These are phyloP conservation scores for Ceratoteleas bidentatus DNA, from an alignment of 1,140 invertebrate genomes.

Conservation along the genomic window DNA sequence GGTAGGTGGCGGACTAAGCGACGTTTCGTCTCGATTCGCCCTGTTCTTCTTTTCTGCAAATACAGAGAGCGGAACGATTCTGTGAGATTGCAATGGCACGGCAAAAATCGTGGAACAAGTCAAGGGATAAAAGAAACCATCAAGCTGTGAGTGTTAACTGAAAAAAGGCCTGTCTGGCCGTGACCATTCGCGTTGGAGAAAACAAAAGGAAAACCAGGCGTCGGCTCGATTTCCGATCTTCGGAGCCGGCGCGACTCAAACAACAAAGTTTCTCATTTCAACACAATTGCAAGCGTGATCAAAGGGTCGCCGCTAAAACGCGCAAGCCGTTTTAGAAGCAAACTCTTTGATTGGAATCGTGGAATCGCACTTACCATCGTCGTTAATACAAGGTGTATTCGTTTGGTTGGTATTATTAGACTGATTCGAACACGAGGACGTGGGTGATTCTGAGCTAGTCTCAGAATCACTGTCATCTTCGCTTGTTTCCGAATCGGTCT, in stretches of 20 bases:
- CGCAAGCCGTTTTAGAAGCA: slow-evolving; percentile 55
- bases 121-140: slow-evolving; percentile 58
- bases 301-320: slow-evolving; percentile 59
- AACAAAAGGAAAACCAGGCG: slow-evolving; percentile 33
- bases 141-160: slow-evolving; percentile 41
- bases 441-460: slow-evolving; percentile 80
- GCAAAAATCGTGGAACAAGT: slow-evolving; percentile 6
- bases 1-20: slow-evolving; percentile 78
- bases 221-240: slow-evolving; percentile 66
- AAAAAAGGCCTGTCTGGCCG: background rate
- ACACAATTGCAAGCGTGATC: slow-evolving; percentile 52
- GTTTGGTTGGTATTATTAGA: slow-evolving; percentile 79
- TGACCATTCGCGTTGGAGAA: background rate
- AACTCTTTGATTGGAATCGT: slow-evolving; percentile 58
- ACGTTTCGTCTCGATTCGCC: slow-evolving; percentile 82
- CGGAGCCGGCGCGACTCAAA: slow-evolving; percentile 26
- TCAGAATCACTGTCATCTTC: slow-evolving; percentile 81
- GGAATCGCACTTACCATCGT: slow-evolving; percentile 78
- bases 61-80: slow-evolving; percentile 17
- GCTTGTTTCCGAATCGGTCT: slow-evolving; percentile 80
- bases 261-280: slow-evolving; percentile 45
- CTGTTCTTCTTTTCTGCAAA: slow-evolving; percentile 86
- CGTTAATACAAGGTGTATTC: slow-evolving; percentile 79
- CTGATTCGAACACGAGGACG: slow-evolving; percentile 79
- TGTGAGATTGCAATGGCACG: background rate